A percentile compares a stretch with the other conserved stretches of the same genome.
Conservation (phyloP, 2,113 vertebrate genomes). For the Siniperca chuatsi region DNA sequence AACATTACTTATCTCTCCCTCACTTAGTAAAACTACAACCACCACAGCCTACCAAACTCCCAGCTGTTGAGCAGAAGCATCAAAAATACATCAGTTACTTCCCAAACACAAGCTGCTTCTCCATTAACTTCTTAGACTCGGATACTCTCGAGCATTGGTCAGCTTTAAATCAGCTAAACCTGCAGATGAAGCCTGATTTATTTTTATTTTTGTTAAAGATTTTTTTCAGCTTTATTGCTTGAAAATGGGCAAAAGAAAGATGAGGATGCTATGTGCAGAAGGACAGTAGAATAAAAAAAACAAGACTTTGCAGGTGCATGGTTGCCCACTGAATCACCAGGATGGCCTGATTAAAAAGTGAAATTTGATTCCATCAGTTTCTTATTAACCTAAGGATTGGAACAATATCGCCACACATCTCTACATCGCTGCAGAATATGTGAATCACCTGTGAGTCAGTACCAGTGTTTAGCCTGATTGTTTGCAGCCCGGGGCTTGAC, state of each 20-base stretch:
- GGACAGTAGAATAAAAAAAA: background rate
- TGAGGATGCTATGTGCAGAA: background rate
- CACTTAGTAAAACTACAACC: slow-evolving; percentile 20
- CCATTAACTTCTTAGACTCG: background rate
- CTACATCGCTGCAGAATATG: background rate
- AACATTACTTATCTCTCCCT: slow-evolving; percentile 37
- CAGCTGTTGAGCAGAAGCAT: slow-evolving; percentile 38
- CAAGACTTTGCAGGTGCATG: background rate
- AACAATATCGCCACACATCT: background rate
- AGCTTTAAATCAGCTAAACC: background rate
- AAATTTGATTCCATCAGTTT: background rate
- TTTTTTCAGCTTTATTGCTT: background rate
- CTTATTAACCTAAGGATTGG: background rate
- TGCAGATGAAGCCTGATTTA: background rate
- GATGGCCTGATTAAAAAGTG: background rate
- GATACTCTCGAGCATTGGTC: background rate
- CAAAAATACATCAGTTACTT: slow-evolving; percentile 10
- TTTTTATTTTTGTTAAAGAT: background rate
- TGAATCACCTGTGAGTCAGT: slow-evolving; percentile 58
- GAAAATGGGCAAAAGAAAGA: background rate
- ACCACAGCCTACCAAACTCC: slow-evolving; percentile 43
- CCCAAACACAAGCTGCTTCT: background rate
- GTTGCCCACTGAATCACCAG: background rate
- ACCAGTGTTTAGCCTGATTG: background rate
- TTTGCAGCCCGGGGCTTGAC: slow-evolving; percentile 17